Percentiles rank a stretch among this genome's conserved stretches.
These are phyloP conservation scores for Dasysyrphus tricinctus DNA, from an alignment of 2,888 invertebrate species.

Conservation along the genomic window DNA sequence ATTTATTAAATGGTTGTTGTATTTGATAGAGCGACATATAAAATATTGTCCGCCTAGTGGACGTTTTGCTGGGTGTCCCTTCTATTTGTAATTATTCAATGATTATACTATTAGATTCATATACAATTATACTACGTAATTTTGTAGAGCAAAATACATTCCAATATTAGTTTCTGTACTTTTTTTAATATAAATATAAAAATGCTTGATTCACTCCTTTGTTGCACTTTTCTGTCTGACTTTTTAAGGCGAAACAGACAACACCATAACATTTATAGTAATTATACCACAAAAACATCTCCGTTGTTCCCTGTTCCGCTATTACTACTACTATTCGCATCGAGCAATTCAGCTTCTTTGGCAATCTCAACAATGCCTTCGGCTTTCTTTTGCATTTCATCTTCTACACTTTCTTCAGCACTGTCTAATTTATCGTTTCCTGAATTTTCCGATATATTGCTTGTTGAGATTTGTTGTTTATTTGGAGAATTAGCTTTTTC, in stretches of 20 bases:
- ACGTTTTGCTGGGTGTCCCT: too few relatives aligned
- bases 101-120: too few relatives aligned
- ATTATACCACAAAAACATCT: conserved; percentile 78
- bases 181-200: not conserved
- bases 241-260: conserved; percentile 62
- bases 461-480: conserved; percentile 46
- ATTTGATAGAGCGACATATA: too few relatives aligned
- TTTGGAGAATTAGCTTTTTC: conserved; percentile 45
- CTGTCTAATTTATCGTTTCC: conserved; percentile 78
- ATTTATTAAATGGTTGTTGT: too few relatives aligned
- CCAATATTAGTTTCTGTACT: not conserved
- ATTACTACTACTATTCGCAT: conserved; percentile 75
- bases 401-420: conserved; percentile 77
- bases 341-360: conserved; percentile 81
- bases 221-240: conserved; percentile 30
- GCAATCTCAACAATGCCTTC: conserved; percentile 82
- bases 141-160: not conserved
- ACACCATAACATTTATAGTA: conserved; percentile 25
- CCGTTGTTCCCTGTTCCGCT: conserved; percentile 67
- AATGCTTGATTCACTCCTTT: conserved; percentile 3
- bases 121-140: too few relatives aligned
- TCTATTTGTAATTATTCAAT: too few relatives aligned
- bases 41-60: too few relatives aligned
- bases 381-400: conserved; percentile 65
- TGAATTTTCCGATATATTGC: conserved; percentile 35